Percentiles rank a stretch among this genome's conserved stretches.
These are phyloP conservation scores for Empidonax traillii DNA, from an alignment of 2,113 vertebrate species.

Conservation along the genomic window DNA sequence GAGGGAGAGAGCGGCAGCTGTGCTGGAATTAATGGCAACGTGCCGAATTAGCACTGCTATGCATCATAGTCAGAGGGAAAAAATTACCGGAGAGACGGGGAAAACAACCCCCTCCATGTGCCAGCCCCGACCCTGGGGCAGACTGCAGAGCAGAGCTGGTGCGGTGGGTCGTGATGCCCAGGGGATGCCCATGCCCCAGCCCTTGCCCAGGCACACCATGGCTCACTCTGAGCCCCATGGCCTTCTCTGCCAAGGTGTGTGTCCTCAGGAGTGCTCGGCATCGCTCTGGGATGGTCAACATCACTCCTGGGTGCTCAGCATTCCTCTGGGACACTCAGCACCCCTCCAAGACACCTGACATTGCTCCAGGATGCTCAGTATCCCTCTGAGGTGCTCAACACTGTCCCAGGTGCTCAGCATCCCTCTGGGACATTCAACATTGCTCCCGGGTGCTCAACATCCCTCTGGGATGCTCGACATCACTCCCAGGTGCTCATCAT, in stretches of 20 bases:
- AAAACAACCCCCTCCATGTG: not conserved
- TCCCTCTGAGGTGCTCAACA: not conserved
- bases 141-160: rapidly evolving
- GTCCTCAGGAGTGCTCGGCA: not conserved
- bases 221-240: rapidly evolving
- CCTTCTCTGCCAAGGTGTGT: not conserved
- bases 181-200: not conserved
- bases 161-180: rapidly evolving
- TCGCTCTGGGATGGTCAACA: rapidly evolving
- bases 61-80: slow-evolving; percentile 84
- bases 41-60: slow-evolving; percentile 88
- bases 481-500: not conserved
- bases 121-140: not conserved
- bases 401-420: not conserved
- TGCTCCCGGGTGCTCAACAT: rapidly evolving
- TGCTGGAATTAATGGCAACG: slow-evolving; percentile 90
- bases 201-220: rapidly evolving
- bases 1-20: slow-evolving; percentile 88
- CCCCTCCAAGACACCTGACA: not conserved
- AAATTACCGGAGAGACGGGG: slow-evolving; percentile 45
- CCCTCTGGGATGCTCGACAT: not conserved
- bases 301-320: not conserved
- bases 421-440: rapidly evolving
- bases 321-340: too few species aligned
- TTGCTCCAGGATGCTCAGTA: not conserved